These are phyloP conservation scores for Drosophila willistoni DNA, from an alignment of 1,140 invertebrate genomes.

Conservation along the genomic window DNA sequence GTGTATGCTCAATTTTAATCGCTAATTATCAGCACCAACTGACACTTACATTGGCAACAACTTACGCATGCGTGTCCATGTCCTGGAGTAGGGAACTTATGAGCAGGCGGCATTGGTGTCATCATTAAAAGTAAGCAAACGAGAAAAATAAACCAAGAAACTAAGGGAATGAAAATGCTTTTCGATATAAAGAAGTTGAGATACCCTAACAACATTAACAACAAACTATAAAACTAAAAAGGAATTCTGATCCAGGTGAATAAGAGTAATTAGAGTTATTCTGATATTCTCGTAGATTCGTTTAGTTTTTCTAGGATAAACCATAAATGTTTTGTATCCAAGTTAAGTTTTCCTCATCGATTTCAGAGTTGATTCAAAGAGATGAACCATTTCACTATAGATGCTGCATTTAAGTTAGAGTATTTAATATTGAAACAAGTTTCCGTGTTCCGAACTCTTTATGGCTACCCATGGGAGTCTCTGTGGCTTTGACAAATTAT, in stretches of 20 bases:
- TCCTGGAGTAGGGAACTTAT: constrained; percentile 59
- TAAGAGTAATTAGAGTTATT: no score
- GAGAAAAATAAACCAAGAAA: constrained; percentile 1
- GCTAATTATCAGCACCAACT: constrained; percentile 77
- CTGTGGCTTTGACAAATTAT: constrained; percentile 77
- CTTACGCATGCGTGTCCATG: constrained; percentile 76
- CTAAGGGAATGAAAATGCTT: neutral
- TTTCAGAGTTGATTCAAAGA: neutral
- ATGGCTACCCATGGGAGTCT: constrained; percentile 32
- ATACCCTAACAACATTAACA: constrained; percentile 7
- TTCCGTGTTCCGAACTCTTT: constrained; percentile 35
- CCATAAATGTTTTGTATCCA: no score
- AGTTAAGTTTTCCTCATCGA: no score
- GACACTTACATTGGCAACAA: constrained; percentile 76
- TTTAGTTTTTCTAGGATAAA: no score
- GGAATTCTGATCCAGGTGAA: no score
- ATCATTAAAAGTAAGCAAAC: constrained; percentile 44
- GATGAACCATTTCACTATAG: neutral
- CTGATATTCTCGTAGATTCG: no score
- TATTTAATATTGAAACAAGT: constrained; percentile 58
- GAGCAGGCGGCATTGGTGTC: constrained; percentile 63
- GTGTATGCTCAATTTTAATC: constrained; percentile 59
- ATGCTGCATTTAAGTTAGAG: neutral
- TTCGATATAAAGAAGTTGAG: neutral
- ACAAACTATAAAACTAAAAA: no score